A percentile compares a stretch with the other conserved stretches of the same genome.
phyloP scores from a whole-genome alignment of 64 coral and sea anemone genomes.

The Pocillopora damicornis region DNA sequence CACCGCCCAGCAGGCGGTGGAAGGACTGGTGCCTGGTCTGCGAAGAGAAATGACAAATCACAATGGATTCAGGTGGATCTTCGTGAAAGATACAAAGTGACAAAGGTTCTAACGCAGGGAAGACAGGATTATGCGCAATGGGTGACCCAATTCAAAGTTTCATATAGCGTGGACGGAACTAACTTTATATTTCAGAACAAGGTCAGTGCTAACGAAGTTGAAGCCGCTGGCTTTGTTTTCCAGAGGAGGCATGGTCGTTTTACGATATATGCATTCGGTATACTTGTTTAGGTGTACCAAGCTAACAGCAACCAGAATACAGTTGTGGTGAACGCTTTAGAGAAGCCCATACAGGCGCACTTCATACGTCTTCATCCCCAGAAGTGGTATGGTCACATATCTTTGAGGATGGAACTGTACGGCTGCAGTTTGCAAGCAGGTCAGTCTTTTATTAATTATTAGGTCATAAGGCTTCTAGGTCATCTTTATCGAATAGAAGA shows the following conservation, averaged over 20 bases:
- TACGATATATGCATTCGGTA: no score
- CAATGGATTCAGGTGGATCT: conserved; percentile 35
- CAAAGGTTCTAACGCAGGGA: background rate
- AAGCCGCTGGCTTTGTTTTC: no score
- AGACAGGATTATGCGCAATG: background rate
- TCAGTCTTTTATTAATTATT: no score
- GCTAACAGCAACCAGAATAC: conserved; percentile 6
- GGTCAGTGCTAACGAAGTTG: no score
- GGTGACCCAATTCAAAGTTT: background rate
- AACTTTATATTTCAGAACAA: background rate
- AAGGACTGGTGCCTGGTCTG: conserved; percentile 1
- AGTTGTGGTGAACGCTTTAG: background rate
- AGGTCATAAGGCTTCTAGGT: no score
- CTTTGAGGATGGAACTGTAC: background rate
- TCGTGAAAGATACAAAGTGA: background rate
- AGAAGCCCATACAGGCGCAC: background rate
- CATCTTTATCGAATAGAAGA: no score
- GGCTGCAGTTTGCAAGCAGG: background rate
- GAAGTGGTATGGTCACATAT: background rate
- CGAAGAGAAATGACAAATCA: background rate
- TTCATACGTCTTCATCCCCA: background rate
- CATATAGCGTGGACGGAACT: background rate
- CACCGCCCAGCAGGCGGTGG: background rate
- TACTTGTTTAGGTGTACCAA: background rate
- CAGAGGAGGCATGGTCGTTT: no score